Evolutionary conservation across 2,113 vertebrate species (phyloP), one percentile per base, ranked within the genome.

Genomic region (Sinocyclocheilus maitianheensis): DNA sequence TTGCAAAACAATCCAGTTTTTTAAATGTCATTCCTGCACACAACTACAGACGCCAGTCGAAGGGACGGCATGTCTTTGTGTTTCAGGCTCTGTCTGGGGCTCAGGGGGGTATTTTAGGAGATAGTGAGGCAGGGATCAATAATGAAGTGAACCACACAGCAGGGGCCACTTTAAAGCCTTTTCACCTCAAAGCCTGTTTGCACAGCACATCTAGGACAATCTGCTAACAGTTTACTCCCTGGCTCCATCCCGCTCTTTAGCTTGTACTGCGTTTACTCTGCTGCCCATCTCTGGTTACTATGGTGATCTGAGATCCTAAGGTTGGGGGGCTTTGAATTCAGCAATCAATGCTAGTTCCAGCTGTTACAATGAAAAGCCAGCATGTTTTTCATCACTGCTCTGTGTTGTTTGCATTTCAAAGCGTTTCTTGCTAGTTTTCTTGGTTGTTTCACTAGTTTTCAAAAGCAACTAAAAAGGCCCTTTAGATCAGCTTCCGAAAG

Each of bases 81-180:
- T 77, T 86, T 63, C 71, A 74, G 81, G 46, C 77, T 77, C 46
- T 51, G 43, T 53, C 55, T 65, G n/a, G 20, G 62, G 48, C 43
- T 87, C 71, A 18, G 16, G 82, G 62, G 76, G 78, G 55, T 34
- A 13, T 77, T n/a, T 62, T 72, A 58, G 34, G 53, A 83, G 84
- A 69, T 74, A 84, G 58, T 60, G 77, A 75, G 76, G 81, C 84
- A 89, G 74, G 75, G 71, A 88, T 88, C 85, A 87, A 83, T 87
- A 88, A 87, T 77, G 60, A 88, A 87, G 79, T 86, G 78, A 78
- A 84, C 84, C 63, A 81, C 84, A 84, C 86, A 78, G 67, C 77
- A 69, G 55, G 55, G 63, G 77, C 43, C 81, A 85, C 67, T 85
- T 88, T 85, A 63, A 37, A 46, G 81, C 77, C 18, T 81, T 81